A percentile compares a stretch with the other conserved stretches of the same genome.
phyloP scores from a whole-genome alignment of 2,113 vertebrate species.

The Mobula hypostoma region DNA sequence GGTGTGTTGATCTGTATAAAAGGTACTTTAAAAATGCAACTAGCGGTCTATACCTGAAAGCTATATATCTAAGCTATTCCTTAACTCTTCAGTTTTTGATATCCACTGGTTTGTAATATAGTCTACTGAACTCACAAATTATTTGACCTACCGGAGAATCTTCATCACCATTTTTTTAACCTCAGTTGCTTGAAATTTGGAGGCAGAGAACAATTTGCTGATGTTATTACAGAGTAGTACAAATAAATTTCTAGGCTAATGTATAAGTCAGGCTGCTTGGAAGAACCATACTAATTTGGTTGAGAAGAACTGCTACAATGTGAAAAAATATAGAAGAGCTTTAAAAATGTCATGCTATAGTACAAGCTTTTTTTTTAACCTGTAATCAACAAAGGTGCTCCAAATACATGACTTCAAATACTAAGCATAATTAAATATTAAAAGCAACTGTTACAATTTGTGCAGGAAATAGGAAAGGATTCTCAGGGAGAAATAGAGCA shows the following conservation, averaged over 20 bases:
- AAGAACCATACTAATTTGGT: neutral
- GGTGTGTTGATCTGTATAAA: neutral
- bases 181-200: neutral
- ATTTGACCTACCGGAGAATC: neutral
- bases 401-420: neutral
- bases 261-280: neutral
- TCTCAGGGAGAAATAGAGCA: too few species aligned
- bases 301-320: neutral
- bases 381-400: neutral
- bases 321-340: neutral
- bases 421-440: neutral
- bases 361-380: neutral
- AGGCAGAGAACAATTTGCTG: too few species aligned
- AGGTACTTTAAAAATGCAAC: neutral
- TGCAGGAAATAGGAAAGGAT: neutral
- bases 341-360: neutral
- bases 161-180: neutral
- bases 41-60: neutral
- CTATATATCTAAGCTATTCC: neutral
- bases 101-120: neutral
- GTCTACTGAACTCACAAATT: neutral
- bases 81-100: neutral
- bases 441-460: neutral
- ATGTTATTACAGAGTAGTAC: too few species aligned
- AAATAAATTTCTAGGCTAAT: neutral